Conservation (phyloP, 2,888 invertebrate genomes). For the Cataglyphis altisquamis region DNA sequence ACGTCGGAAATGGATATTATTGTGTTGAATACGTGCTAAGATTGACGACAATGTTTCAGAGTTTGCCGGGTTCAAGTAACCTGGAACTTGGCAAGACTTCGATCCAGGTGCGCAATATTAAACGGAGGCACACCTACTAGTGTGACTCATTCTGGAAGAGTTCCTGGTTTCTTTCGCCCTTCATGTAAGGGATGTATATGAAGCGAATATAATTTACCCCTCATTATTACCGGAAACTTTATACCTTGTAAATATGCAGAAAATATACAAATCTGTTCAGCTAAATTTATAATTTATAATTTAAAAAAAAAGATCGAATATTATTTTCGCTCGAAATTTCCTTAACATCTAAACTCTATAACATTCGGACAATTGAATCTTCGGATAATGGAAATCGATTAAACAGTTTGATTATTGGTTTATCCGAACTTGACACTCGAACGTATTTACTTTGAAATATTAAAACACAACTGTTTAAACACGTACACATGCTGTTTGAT, state of each 20-base stretch:
- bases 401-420: neutral
- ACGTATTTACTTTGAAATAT: neutral
- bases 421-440: neutral
- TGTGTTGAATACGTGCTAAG: neutral
- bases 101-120: slow-evolving; percentile 71
- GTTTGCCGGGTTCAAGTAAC: slow-evolving; percentile 46
- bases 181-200: slow-evolving; percentile 1
- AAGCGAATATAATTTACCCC: neutral
- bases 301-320: neutral
- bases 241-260: neutral
- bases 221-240: neutral
- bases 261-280: neutral
- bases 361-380: neutral
- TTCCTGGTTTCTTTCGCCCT: slow-evolving; percentile 35
- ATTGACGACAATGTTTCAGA: slow-evolving; percentile 40
- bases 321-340: neutral
- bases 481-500: neutral
- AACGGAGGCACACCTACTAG: slow-evolving; percentile 70
- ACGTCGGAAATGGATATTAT: slow-evolving; percentile 9
- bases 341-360: neutral
- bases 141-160: slow-evolving; percentile 72
- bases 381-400: neutral
- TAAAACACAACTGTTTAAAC: too few species aligned
- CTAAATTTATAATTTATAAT: neutral
- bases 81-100: slow-evolving; percentile 51